Percentiles rank a stretch among this genome's conserved stretches.
These are phyloP conservation scores for Phymorhynchus buccinoides DNA, from an alignment of 1,140 invertebrate genomes.

Conservation along the genomic window DNA sequence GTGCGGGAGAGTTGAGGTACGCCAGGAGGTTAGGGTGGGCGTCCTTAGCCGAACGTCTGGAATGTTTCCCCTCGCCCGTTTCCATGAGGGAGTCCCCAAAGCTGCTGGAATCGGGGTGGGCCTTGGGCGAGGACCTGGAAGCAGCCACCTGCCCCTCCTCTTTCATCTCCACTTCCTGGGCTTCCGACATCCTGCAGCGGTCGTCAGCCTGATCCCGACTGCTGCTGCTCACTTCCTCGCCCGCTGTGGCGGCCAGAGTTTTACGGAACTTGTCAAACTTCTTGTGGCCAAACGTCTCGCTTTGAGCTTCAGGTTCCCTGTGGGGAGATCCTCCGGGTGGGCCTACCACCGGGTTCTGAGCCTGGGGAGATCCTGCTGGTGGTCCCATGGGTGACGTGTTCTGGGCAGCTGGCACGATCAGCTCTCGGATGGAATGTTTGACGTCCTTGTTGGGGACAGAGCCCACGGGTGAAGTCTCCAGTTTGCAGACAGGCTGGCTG, in stretches of 20 bases:
- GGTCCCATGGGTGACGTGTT: background rate
- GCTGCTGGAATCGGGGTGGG: background rate
- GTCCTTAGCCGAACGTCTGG: conserved; percentile 61
- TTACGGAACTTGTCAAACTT: conserved; percentile 70
- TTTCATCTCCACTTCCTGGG: conserved; percentile 24
- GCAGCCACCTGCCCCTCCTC: background rate
- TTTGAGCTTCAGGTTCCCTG: background rate
- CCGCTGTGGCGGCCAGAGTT: conserved; percentile 36
- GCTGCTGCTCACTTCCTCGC: conserved; percentile 29
- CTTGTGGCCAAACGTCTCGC: conserved; percentile 63
- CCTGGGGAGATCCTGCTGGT: conserved; percentile 15
- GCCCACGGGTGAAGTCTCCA: background rate
- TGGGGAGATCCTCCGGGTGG: conserved; percentile 20
- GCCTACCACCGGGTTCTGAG: background rate
- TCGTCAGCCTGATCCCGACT: conserved; percentile 1
- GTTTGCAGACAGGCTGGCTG: background rate
- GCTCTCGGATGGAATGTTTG: background rate
- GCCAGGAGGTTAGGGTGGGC: conserved; percentile 68
- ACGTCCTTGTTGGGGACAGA: conserved; percentile 21
- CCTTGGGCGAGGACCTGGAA: background rate
- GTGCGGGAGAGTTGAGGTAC: conserved; percentile 51
- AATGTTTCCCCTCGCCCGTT: conserved; percentile 1
- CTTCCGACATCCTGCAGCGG: background rate
- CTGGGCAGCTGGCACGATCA: background rate
- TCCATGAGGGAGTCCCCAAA: background rate